Evolutionary conservation across 2,888 invertebrate genomes (phyloP), one percentile per base, ranked within the genome.

Genomic region (Netelia inedita): DNA sequence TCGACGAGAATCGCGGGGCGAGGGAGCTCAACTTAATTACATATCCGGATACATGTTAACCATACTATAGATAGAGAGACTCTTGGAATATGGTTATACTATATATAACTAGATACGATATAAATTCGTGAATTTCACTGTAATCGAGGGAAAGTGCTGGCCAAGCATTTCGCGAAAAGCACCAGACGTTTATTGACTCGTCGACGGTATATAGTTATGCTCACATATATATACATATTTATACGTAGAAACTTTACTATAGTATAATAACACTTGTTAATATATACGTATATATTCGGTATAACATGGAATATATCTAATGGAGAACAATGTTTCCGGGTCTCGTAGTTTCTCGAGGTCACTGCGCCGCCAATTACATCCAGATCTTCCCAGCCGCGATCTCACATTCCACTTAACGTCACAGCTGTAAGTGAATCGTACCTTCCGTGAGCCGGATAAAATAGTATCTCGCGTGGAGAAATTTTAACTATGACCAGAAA

Each of bases 71-170:
- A 57, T 21, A 55, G 65, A 10, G 14, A 59, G 55, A 53, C 41
- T 79, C 71, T 79, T 50, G 53, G 50, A 79, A 50, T 41, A 50
- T 21, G 50, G 28, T 46, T 57, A 69, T 41, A 23, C 23, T 23
- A n/a, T 9, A 69, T 71, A 57, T 14, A 41, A 11, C 55, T 79
- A 55, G 21, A 41, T n/a, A 57, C 6, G 16, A 82, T 72, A 65
- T 55, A 82, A 53, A 78, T 78, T 66, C 71, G 66, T 50, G 72
- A 78, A 78, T 68, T 78, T 78, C 82, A 35, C 68, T 66, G 68
- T 82, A 82, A 82, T 82, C 76, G 78, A 68, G 66, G 66, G 59
- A 78, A 72, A 82, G 53, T 73, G 82, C 82, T 78, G 61, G 41
- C 59, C 53, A 68, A 73, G 78, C 78, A 11, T 82, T 82, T 82